Conservation (phyloP, 2,888 invertebrate genomes). For the Sinhomidia bicolor region DNA sequence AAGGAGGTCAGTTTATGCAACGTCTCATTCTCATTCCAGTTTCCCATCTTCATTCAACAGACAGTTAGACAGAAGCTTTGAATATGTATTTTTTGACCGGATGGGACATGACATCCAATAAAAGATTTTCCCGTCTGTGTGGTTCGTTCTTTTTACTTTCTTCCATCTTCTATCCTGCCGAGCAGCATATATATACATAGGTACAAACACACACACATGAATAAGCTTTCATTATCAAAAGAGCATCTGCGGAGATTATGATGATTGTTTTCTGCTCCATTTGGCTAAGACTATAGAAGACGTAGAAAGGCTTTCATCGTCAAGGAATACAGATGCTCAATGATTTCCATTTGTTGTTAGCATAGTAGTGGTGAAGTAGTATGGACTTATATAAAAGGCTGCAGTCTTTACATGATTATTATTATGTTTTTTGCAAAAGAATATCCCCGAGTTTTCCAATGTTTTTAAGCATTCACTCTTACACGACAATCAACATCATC, state of each 20-base stretch:
- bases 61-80: background rate
- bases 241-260: slow-evolving; percentile 53
- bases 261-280: slow-evolving; percentile 63
- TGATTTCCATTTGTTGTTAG: no score
- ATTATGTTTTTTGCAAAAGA: background rate
- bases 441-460: slow-evolving; percentile 17
- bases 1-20: background rate
- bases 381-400: no score
- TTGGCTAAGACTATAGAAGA: slow-evolving; percentile 48
- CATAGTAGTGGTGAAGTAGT: no score
- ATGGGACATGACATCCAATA: slow-evolving; percentile 27
- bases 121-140: slow-evolving; percentile 32
- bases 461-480: background rate
- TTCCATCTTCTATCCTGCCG: background rate
- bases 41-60: background rate
- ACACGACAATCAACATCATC: slow-evolving; percentile 1
- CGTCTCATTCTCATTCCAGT: slow-evolving; percentile 38
- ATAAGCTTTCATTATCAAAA: slow-evolving; percentile 31
- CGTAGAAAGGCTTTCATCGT: slow-evolving; percentile 36
- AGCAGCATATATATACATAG: no score
- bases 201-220: slow-evolving; percentile 10
- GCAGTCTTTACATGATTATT: no score
- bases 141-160: no score
- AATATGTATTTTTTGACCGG: slow-evolving; percentile 3
- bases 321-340: no score